phyloP scores from a whole-genome alignment of 2,797 vertebrate species.

The Diplodus puntazzo region DNA sequence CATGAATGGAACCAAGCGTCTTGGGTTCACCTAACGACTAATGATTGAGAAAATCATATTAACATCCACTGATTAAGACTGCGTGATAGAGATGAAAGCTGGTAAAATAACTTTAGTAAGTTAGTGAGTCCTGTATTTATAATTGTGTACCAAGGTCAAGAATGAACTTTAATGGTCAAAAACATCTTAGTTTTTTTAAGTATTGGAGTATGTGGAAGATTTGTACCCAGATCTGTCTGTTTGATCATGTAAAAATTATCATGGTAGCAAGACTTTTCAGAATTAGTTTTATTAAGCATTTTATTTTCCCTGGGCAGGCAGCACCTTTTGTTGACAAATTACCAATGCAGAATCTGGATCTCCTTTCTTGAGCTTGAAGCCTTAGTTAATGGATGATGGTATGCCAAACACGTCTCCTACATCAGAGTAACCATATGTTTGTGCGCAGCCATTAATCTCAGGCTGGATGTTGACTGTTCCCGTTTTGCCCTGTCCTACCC shows the following conservation, averaged over 20 bases:
- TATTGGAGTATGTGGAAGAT: neutral
- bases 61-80: too few relatives aligned
- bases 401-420: constrained; percentile 76
- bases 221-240: neutral
- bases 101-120: neutral
- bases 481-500: constrained; percentile 69
- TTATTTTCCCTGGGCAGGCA: constrained; percentile 56
- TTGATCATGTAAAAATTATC: neutral
- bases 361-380: constrained; percentile 56
- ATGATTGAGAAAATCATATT: too few relatives aligned
- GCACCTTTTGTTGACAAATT: constrained; percentile 54
- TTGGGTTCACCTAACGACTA: too few relatives aligned
- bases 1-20: too few relatives aligned
- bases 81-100: neutral
- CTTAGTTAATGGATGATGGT: constrained; percentile 58
- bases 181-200: neutral
- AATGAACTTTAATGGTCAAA: neutral
- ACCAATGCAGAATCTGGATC: constrained; percentile 50
- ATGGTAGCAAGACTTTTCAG: constrained; percentile 35
- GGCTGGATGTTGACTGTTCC: constrained; percentile 75
- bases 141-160: neutral
- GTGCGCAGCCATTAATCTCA: constrained; percentile 75
- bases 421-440: constrained; percentile 83
- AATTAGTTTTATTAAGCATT: constrained; percentile 32
- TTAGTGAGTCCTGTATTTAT: neutral